Conservation (phyloP, 2,888 invertebrate species). For the Ophion obscuratus region DNA sequence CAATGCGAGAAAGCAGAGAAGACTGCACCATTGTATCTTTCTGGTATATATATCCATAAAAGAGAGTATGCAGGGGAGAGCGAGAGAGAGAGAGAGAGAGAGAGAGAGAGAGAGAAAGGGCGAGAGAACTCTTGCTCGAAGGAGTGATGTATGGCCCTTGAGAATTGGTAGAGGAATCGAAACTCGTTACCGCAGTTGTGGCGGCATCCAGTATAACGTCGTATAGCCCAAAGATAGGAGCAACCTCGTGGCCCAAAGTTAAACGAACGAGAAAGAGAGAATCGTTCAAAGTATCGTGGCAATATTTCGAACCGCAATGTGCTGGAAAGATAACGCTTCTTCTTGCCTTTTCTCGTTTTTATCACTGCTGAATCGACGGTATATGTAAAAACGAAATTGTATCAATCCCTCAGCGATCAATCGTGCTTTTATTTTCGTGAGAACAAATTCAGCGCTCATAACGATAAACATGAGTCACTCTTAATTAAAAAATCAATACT, state of each 20-base stretch:
- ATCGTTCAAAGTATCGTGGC: constrained; percentile 60
- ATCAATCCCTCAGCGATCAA: constrained; percentile 47
- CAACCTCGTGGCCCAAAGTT: constrained; percentile 38
- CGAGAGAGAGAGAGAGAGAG: background rate
- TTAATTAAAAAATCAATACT: constrained; percentile 19
- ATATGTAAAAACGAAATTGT: constrained; percentile 12
- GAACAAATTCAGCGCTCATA: constrained; percentile 20
- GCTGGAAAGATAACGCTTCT: constrained; percentile 45
- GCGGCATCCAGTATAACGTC: constrained; percentile 52
- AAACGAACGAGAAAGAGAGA: constrained; percentile 36
- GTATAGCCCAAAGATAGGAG: constrained; percentile 54
- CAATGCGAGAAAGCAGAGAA: constrained; percentile 50
- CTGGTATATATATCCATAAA: constrained; percentile 8
- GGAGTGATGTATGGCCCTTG: constrained; percentile 82
- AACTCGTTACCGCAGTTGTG: constrained; percentile 80
- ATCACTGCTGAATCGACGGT: background rate
- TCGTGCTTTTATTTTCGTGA: constrained; percentile 42
- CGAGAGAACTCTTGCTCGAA: constrained; percentile 28
- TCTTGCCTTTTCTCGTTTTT: constrained; percentile 17
- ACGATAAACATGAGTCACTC: constrained; percentile 13
- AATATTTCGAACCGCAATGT: constrained; percentile 58
- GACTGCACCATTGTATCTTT: constrained; percentile 80
- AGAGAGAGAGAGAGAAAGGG: constrained; percentile 63
- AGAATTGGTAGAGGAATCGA: constrained; percentile 82
- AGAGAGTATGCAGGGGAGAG: background rate